These are phyloP conservation scores for Anabas testudineus DNA, from an alignment of 2,797 vertebrate genomes.

Conservation along the genomic window DNA sequence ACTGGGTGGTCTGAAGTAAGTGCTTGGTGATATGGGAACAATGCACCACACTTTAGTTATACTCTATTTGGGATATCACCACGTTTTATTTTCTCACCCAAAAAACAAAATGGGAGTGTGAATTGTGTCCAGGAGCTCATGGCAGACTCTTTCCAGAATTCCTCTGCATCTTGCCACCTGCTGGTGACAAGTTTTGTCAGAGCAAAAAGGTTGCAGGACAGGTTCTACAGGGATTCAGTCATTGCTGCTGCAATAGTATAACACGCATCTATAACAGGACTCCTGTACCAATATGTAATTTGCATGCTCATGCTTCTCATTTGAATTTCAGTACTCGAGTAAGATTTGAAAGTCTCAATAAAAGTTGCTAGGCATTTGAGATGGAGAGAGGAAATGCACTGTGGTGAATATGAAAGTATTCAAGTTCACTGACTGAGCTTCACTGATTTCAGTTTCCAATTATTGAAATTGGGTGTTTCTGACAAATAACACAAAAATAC, in stretches of 20 bases:
- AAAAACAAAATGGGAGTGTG: not conserved
- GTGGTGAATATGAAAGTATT: not conserved
- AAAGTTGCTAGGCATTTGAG: not conserved
- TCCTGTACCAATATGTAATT: not conserved
- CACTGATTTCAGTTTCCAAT: not conserved
- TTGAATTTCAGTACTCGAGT: not conserved
- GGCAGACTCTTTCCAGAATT: not conserved
- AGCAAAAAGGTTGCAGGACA: not conserved
- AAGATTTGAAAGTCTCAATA: not conserved
- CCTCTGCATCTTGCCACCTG: not conserved
- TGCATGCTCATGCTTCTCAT: not conserved
- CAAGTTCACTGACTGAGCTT: not conserved
- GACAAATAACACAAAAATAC: not conserved
- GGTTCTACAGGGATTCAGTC: not conserved
- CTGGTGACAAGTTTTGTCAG: not conserved
- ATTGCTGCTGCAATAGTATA: not conserved
- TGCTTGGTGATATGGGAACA: conserved; percentile 16
- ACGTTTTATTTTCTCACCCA: no score
- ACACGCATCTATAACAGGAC: not conserved
- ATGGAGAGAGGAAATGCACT: not conserved
- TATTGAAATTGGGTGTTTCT: not conserved
- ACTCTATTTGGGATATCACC: no score
- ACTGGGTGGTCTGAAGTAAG: not conserved
- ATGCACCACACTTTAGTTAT: conserved; percentile 3
- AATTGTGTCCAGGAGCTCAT: not conserved